Evolutionary conservation across 2,797 vertebrate species (phyloP).

Genomic region (Coreius guichenoti): DNA sequence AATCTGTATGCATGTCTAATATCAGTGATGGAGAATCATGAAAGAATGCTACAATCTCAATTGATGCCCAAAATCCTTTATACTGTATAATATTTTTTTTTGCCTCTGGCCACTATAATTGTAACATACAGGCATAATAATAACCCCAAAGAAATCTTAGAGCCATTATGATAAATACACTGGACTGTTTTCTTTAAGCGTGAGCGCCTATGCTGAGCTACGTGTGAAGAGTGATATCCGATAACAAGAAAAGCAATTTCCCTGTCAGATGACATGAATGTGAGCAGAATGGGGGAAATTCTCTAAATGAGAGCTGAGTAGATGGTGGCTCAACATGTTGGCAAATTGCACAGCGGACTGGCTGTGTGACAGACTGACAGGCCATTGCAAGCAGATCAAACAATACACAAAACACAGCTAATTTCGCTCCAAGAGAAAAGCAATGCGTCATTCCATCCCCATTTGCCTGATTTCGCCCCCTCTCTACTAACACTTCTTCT

Average conservation of each 20-base stretch:
- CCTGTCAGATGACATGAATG: slow-evolving; percentile 44
- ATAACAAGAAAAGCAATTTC: slow-evolving; percentile 66
- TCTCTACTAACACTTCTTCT: slow-evolving; percentile 34
- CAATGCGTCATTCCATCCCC: slow-evolving; percentile 15
- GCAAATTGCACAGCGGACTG: slow-evolving; percentile 41
- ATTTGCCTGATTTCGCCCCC: neutral
- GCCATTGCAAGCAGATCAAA: slow-evolving; percentile 27
- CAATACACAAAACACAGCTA: slow-evolving; percentile 47
- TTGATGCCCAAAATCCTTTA: slow-evolving; percentile 15
- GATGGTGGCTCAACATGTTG: slow-evolving; percentile 26
- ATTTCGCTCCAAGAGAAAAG: slow-evolving; percentile 31
- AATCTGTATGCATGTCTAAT: slow-evolving; percentile 1
- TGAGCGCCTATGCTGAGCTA: slow-evolving; percentile 37
- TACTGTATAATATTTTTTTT: neutral
- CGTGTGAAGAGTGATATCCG: slow-evolving; percentile 47
- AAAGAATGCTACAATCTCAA: slow-evolving; percentile 17
- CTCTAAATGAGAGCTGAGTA: slow-evolving; percentile 18
- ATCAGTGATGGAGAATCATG: neutral
- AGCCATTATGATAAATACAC: slow-evolving; percentile 53
- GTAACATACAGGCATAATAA: slow-evolving; percentile 55
- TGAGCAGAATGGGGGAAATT: slow-evolving; percentile 9
- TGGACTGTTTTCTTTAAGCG: slow-evolving; percentile 26
- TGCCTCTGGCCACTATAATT: slow-evolving; percentile 48
- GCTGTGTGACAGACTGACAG: slow-evolving; percentile 51
- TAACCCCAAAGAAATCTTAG: slow-evolving; percentile 54